Conservation (phyloP, 2,113 vertebrate species). For the Petrocephalus microphthalmus region DNA sequence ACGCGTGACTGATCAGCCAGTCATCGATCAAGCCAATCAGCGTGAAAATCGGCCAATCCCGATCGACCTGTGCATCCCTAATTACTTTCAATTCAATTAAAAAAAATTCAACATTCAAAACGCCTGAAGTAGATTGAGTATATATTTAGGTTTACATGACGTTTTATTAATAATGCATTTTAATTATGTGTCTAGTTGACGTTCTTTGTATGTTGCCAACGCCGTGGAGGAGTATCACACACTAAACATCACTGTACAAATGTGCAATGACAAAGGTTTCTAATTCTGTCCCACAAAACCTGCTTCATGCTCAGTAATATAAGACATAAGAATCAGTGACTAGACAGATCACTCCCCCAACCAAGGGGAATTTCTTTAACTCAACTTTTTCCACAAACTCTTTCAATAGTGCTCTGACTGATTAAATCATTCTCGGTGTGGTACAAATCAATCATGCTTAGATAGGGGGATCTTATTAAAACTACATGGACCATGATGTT, state of each 20-base stretch:
- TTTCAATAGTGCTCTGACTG: background rate
- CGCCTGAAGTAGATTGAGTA: background rate
- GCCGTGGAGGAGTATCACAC: background rate
- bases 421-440: background rate
- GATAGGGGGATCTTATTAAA: background rate
- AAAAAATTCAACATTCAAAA: background rate
- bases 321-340: background rate
- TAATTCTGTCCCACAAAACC: background rate
- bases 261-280: background rate
- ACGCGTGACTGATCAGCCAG: too few species aligned
- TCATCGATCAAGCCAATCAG: too few species aligned
- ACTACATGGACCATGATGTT: constrained; percentile 9
- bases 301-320: background rate
- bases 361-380: background rate
- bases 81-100: background rate
- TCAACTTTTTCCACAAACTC: background rate
- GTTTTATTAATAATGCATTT: background rate
- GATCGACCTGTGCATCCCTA: too few species aligned
- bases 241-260: background rate
- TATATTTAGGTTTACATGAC: background rate
- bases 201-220: background rate
- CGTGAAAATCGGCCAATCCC: too few species aligned
- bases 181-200: background rate
- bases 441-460: background rate
- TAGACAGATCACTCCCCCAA: background rate